These are phyloP conservation scores for Hirtodrosophila duncani DNA, from an alignment of 2,888 invertebrate species.

Conservation along the genomic window DNA sequence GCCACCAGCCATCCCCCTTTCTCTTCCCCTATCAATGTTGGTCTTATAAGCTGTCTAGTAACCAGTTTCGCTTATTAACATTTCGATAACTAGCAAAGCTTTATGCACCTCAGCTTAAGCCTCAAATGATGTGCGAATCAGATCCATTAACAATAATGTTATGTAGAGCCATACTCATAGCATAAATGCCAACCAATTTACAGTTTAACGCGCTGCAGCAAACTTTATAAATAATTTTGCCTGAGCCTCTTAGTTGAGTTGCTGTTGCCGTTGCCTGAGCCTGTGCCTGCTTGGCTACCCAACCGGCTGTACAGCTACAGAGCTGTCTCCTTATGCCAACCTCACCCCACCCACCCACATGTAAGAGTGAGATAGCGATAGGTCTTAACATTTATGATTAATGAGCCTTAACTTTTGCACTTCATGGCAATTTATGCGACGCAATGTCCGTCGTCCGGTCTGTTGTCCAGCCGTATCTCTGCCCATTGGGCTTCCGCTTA, in stretches of 20 bases:
- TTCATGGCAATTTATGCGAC: constrained; percentile 60
- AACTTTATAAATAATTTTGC: constrained; percentile 51
- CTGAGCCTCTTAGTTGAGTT: constrained; percentile 28
- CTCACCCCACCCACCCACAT: constrained; percentile 12
- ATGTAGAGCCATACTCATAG: background rate
- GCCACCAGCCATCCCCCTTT: no score
- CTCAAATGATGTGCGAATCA: no score
- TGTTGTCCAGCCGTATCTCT: constrained; percentile 28
- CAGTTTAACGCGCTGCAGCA: constrained; percentile 52
- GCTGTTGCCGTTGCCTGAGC: background rate
- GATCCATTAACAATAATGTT: no score
- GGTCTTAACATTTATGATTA: constrained; percentile 64
- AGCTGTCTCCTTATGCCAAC: constrained; percentile 3
- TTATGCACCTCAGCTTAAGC: no score
- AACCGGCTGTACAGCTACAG: constrained; percentile 32
- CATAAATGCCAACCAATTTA: constrained; percentile 61
- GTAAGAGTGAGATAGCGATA: constrained; percentile 11
- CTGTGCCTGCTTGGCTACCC: constrained; percentile 33
- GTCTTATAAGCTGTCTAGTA: no score
- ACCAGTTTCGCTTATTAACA: no score
- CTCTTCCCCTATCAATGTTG: no score
- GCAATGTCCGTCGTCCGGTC: constrained; percentile 8
- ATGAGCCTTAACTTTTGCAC: constrained; percentile 72
- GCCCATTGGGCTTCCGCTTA: constrained; percentile 36
- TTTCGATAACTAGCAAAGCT: no score